A percentile compares a stretch with the other conserved stretches of the same genome.
Evolutionary conservation across 2,113 vertebrate species (phyloP).

Genomic region (Edolisoma coerulescens): DNA sequence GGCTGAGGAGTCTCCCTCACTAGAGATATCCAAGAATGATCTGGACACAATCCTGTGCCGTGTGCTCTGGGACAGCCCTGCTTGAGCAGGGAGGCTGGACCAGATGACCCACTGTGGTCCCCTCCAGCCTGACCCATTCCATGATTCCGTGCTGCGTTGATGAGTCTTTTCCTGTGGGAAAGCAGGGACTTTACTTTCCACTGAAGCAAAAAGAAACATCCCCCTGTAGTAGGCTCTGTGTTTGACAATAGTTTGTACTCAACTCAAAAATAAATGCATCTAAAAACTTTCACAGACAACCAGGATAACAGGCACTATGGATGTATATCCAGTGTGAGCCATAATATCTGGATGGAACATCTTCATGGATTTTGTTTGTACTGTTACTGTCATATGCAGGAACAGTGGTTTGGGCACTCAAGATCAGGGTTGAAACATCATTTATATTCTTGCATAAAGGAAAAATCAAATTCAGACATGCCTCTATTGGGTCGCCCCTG

Average conservation of each 20-base stretch:
- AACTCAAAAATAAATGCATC: not conserved
- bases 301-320: not conserved
- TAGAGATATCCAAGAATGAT: not conserved
- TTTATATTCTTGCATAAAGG: not conserved
- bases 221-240: not conserved
- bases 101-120: not conserved
- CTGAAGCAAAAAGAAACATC: not conserved
- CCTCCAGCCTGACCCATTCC: not conserved
- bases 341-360: not conserved
- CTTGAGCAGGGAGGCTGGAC: not conserved
- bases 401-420: not conserved
- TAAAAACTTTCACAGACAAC: not conserved
- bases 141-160: accelerated
- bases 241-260: not conserved
- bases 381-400: not conserved
- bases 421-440: not conserved
- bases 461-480: not conserved
- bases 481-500: not conserved
- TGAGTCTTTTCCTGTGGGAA: not conserved
- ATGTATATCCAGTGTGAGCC: accelerated
- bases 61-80: not conserved
- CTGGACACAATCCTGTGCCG: not conserved
- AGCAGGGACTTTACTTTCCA: not conserved
- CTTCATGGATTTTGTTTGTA: not conserved
- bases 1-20: not conserved